These are phyloP conservation scores for Leptinotarsa tumamoca DNA, from an alignment of 2,888 invertebrate genomes.

Conservation along the genomic window DNA sequence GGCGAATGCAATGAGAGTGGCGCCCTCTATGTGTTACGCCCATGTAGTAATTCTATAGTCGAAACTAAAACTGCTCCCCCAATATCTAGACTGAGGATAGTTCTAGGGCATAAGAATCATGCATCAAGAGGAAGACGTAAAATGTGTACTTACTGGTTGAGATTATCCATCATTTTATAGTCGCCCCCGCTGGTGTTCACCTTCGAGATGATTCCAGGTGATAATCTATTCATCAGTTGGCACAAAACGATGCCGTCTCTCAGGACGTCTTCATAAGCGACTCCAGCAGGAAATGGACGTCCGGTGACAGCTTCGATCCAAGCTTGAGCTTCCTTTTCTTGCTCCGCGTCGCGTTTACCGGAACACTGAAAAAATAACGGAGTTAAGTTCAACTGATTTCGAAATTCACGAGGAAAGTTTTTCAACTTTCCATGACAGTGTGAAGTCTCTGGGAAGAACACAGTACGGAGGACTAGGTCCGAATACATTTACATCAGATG, in stretches of 20 bases:
- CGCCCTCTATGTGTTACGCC: no score
- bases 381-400: neutral
- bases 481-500: no score
- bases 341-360: constrained; percentile 83
- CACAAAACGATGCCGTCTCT: constrained; percentile 88
- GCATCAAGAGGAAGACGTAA: no score
- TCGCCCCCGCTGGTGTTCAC: constrained; percentile 89
- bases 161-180: constrained; percentile 97
- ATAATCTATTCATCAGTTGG: constrained; percentile 89
- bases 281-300: constrained; percentile 78
- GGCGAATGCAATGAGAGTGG: no score
- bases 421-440: no score
- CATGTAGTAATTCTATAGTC: no score
- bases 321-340: constrained; percentile 83
- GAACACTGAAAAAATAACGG: constrained; percentile 73
- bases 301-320: constrained; percentile 89
- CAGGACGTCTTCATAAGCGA: constrained; percentile 82
- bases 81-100: no score
- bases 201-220: constrained; percentile 86
- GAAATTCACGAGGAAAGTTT: no score
- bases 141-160: constrained; percentile 79
- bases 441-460: no score
- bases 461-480: no score
- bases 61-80: no score
- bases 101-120: no score